phyloP scores from a whole-genome alignment of 2,113 vertebrate genomes.

The Clupea harengus region DNA sequence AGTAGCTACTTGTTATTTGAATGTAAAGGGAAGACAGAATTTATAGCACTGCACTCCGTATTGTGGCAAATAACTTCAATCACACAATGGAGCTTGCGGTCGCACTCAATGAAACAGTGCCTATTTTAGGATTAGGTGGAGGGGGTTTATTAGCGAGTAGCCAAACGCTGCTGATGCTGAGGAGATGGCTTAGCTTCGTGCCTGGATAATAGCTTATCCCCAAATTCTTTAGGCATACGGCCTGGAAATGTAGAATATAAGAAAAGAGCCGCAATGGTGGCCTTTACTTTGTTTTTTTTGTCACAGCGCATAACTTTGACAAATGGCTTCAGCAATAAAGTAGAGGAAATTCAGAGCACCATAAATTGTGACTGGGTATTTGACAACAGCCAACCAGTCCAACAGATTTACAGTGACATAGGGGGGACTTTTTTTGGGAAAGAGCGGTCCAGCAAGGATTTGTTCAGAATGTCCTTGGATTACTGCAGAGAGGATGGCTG shows the following conservation, averaged over 20 bases:
- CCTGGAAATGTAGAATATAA: not conserved
- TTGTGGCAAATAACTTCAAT: not conserved
- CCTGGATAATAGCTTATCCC: constrained; percentile 21
- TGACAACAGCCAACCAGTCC: too few species aligned
- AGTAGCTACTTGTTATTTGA: not conserved
- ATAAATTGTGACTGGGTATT: not conserved
- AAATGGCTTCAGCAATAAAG: constrained; percentile 9
- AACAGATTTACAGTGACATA: too few species aligned
- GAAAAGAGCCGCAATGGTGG: not conserved
- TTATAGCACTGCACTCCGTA: not conserved
- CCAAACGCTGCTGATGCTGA: not conserved
- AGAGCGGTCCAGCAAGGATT: not conserved
- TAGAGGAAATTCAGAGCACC: not conserved
- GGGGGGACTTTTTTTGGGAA: too few species aligned
- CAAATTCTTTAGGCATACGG: not conserved
- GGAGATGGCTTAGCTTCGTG: constrained; percentile 19
- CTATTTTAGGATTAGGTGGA: not conserved
- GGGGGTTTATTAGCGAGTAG: constrained; percentile 1
- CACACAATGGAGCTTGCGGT: not conserved
- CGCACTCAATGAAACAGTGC: not conserved
- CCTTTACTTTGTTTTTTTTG: not conserved
- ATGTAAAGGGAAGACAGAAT: not conserved
- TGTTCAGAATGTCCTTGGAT: not conserved
- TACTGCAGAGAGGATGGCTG: not conserved
- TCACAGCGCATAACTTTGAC: not conserved